A percentile compares a stretch with the other conserved stretches of the same genome.
Evolutionary conservation across 2,113 vertebrate species (phyloP).

Genomic region (Plecturocebus donacophilus): DNA sequence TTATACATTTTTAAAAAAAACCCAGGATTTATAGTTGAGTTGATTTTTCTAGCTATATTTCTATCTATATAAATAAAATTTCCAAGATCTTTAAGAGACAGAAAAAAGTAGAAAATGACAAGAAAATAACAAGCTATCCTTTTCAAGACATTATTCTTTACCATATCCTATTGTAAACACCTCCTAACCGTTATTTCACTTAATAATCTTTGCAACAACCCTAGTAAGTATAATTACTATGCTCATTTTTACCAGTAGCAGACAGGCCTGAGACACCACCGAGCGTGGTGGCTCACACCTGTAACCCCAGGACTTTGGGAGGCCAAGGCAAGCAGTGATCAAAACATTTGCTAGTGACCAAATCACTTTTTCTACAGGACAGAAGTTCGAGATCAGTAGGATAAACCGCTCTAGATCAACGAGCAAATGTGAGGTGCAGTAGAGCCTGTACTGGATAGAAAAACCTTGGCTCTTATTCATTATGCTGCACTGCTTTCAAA

Average conservation of each 20-base stretch:
- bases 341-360: no score
- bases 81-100: neutral
- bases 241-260: neutral
- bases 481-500: neutral
- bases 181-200: accelerated
- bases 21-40: neutral
- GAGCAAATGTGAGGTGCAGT: no score
- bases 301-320: no score
- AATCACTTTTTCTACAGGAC: no score
- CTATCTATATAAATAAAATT: neutral
- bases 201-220: no score
- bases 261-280: neutral
- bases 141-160: neutral
- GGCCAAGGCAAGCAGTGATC: no score
- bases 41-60: neutral
- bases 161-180: neutral
- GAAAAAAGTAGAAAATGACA: neutral
- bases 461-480: neutral
- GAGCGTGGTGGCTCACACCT: no score
- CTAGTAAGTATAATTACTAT: no score
- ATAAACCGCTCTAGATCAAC: neutral
- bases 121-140: neutral
- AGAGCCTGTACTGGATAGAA: accelerated
- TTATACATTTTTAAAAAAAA: neutral
- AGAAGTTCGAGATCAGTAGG: no score